Evolutionary conservation across 2,113 vertebrate genomes (phyloP), one percentile per base, ranked within the genome.

Genomic region (Lipophrys pholis): DNA sequence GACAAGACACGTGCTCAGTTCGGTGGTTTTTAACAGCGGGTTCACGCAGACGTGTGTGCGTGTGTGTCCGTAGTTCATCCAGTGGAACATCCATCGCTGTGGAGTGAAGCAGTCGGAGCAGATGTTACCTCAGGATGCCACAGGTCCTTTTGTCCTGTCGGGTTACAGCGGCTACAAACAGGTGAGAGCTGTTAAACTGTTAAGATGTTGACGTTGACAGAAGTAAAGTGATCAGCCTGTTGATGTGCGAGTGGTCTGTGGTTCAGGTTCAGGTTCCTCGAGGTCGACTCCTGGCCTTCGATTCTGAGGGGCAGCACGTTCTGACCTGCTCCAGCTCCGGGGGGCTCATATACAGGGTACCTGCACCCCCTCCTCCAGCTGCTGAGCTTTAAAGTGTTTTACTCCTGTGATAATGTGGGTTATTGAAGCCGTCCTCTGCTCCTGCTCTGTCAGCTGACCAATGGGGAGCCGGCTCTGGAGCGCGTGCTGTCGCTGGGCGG

Each of bases 121-220:
- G 11, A 61, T 43, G 7, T 90, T 99, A 57, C 94, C 97, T 3
- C 88, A 95, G 0, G 97, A 99, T 0, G 96, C 97, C 71, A 97
- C 97, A 0, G 98, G 98, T 5, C 97, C 98, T 40, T 99, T 99
- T 15, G 91, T 99, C 67, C 92, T 99, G 55, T 97, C 97, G 0
- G 97, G 97, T 0, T 99, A 98, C 90, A 99, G 97, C 0, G 98
- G 98, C 9, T 99, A 99, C 88, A 99, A 96, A 84, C 98, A 99
- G 92, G 97, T 98, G 35, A 11, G 21, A 30, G 21, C 21, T 30
- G 21, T 30, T 30, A 30, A n/a, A n/a, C n/a, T n/a, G n/a, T n/a
- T n/a, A n/a, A n/a, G n/a, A n/a, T n/a, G n/a, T n/a, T n/a, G n/a
- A n/a, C n/a, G n/a, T n/a, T n/a, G n/a, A n/a, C n/a, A n/a, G n/a